phyloP scores from a whole-genome alignment of 2,113 vertebrate species.

The Hypocryptadius cinnamomeus region DNA sequence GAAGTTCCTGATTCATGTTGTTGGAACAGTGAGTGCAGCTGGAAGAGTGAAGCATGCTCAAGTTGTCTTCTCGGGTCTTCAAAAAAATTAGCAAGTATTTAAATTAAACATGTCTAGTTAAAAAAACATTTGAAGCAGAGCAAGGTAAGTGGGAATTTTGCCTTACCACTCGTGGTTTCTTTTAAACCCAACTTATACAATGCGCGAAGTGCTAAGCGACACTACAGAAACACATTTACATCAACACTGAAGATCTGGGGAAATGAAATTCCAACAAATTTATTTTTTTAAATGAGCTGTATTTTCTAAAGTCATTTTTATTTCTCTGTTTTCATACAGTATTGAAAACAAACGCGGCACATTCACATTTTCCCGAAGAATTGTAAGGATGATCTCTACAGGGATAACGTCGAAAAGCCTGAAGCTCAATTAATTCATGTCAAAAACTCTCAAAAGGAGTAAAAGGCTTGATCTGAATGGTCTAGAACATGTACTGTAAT shows the following conservation, averaged over 20 bases:
- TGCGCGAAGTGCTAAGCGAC: conserved; percentile 76
- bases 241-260: conserved; percentile 87
- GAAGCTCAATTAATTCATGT: conserved; percentile 86
- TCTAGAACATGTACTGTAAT: conserved; percentile 87
- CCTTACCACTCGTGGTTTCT: conserved; percentile 61
- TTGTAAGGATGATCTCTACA: conserved; percentile 91
- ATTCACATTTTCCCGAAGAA: conserved; percentile 97
- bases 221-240: conserved; percentile 85
- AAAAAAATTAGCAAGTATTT: conserved; percentile 64
- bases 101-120: conserved; percentile 70
- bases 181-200: conserved; percentile 74
- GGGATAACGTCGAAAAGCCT: conserved; percentile 90
- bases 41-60: conserved; percentile 76
- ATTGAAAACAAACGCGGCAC: conserved; percentile 92
- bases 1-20: conserved; percentile 66
- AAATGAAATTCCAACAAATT: conserved; percentile 82
- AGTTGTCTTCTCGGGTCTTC: conserved; percentile 66
- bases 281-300: conserved; percentile 82
- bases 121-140: conserved; percentile 70
- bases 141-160: conserved; percentile 59
- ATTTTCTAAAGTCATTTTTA: conserved; percentile 82
- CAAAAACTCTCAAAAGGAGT: conserved; percentile 87
- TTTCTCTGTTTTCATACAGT: conserved; percentile 88
- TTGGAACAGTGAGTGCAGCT: conserved; percentile 60
- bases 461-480: conserved; percentile 85